These are phyloP conservation scores for Sesia bembeciformis DNA, from an alignment of 2,888 invertebrate genomes.

Conservation along the genomic window DNA sequence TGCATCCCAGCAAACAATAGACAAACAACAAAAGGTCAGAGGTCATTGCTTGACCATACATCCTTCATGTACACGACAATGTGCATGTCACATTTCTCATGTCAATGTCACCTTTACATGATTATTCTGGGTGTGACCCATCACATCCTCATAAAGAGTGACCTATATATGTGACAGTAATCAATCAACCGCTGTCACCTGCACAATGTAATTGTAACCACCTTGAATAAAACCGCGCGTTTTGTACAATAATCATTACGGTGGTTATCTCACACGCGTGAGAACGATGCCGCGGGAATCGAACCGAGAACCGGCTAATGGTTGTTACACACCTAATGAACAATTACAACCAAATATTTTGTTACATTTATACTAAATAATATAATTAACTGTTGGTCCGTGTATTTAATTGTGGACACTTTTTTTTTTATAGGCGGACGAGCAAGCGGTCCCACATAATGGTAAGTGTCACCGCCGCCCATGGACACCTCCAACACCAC, in stretches of 20 bases:
- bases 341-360: neutral
- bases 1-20: no score
- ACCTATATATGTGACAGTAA: neutral
- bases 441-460: neutral
- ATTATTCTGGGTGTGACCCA: no score
- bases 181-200: neutral
- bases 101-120: no score
- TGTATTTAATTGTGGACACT: no score
- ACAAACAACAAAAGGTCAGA: no score
- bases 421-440: no score
- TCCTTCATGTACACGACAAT: no score
- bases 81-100: no score
- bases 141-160: neutral
- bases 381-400: no score
- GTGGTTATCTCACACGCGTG: neutral
- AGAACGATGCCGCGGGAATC: neutral
- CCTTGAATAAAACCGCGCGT: constrained; percentile 1
- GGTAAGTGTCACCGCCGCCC: neutral
- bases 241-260: neutral
- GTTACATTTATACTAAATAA: no score
- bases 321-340: neutral
- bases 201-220: neutral
- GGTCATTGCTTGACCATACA: no score
- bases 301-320: neutral
- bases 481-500: neutral